Evolutionary conservation across 2,888 invertebrate genomes (phyloP), one percentile per base, ranked within the genome.

Genomic region (Tetranychus piercei): DNA sequence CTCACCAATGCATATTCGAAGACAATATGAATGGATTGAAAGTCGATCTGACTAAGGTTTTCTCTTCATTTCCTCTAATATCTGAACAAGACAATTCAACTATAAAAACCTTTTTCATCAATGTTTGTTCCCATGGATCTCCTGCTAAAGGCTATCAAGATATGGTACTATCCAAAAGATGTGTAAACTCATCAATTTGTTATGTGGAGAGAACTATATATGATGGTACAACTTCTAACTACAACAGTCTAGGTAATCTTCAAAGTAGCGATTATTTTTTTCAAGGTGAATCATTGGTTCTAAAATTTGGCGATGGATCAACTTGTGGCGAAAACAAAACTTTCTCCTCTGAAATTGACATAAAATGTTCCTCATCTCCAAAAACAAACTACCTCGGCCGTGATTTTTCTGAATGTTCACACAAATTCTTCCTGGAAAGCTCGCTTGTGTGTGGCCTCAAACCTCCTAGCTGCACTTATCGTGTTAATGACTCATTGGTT

Each of bases 401-500:
- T 11, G 20, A 20, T 6, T 6, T 22, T 22, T 11, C 18, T 23
- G 22, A 69, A 23, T 69, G 69, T 23, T 20, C 11, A 6, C 22
- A 9, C 22, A 23, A 20, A 22, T 20, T 69, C 20, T 69, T 69
- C 22, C 9, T 69, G n/a, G 34, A 23, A 23, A 11, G 11, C 18
- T 6, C 20, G 9, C 20, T 23, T 69, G 69, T 69, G 11, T 69
- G 69, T 23, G 11, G 34, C 22, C 34, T 69, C 18, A 23, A 23
- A 23, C 20, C 69, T 69, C 69, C 69, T 8, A 69, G 34, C 11
- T 69, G 69, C 20, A 69, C 69, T 9, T 69, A 69, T 69, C 69
- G 69, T 69, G n/a, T 69, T 69, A 20, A 20, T 23, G 20, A 23
- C 20, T 23, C 20, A 23, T 11, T 69, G 18, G 11, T 69, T 2